phyloP scores from a whole-genome alignment of 1,140 invertebrate species.

The Rhopalosiphum padi region DNA sequence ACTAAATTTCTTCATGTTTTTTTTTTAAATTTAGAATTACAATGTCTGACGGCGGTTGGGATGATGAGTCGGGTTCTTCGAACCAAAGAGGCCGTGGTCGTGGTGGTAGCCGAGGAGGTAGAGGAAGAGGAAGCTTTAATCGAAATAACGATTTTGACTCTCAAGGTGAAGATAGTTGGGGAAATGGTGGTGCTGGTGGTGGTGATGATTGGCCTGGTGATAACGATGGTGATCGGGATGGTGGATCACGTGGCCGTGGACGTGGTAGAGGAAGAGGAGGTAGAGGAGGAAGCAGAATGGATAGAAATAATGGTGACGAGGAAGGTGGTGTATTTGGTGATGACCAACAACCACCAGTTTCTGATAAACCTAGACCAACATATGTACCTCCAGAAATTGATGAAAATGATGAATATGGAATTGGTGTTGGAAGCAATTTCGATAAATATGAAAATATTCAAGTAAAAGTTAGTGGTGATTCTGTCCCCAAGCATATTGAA shows the following conservation, averaged over 20 bases:
- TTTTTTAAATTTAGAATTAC: not conserved
- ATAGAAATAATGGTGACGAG: not conserved
- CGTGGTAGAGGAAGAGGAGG: not conserved
- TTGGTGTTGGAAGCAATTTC: conserved; percentile 87
- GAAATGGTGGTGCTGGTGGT: not conserved
- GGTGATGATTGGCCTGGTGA: not conserved
- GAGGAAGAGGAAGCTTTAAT: not conserved
- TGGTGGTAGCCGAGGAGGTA: conserved; percentile 9
- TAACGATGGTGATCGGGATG: not conserved
- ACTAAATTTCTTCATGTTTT: not conserved
- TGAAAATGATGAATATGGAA: conserved; percentile 73
- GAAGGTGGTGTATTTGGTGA: not conserved
- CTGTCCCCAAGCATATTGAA: conserved; percentile 70
- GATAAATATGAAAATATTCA: conserved; percentile 62
- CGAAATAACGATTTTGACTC: conserved; percentile 34
- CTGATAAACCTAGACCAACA: conserved; percentile 49
- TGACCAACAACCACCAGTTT: not conserved
- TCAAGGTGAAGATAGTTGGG: not conserved
- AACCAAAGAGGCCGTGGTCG: conserved; percentile 26
- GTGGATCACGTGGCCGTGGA: not conserved
- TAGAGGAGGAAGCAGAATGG: not conserved
- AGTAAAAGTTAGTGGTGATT: conserved; percentile 71
- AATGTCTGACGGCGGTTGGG: conserved; percentile 30
- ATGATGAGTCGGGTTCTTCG: not conserved
- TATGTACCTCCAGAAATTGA: conserved; percentile 85